Evolutionary conservation across 2,888 invertebrate genomes (phyloP), one percentile per base, ranked within the genome.

Genomic region (Agonopterix heracliana): DNA sequence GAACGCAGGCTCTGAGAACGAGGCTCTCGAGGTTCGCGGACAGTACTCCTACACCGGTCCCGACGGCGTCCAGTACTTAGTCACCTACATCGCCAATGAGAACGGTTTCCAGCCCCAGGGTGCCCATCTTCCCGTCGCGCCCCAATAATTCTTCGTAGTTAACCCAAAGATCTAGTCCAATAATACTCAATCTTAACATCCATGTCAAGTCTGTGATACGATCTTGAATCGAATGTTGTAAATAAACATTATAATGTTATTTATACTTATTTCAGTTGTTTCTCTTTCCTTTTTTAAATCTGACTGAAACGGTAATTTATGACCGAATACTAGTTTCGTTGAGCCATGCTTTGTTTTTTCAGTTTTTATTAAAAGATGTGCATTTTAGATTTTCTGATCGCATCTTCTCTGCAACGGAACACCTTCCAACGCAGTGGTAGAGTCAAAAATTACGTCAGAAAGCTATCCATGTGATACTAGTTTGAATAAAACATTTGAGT

Each of bases 1-100:
- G 59, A 87, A 90, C 63, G 52, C 57, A 10, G 90, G 89, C 1
- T 59, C 81, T 1, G 85, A 89, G 7, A 71, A 81, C 54, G 89
- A 89, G 53, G 78, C 77, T 9, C 13, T 88, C 1, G 75, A 68
- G 3, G 89, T 91, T 44, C 75, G 78, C n/a, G 91, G 91, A 3
- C 56, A 60, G 47, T 90, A 52, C 83, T 65, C 77, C 5, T 90
- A 90, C 81, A 34, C 62, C 49, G 90, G 74, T 4, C 63, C 70
- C 36, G 89, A 90, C 53, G 90, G 90, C 34, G 62, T 78, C 26
- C 50, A 64, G 46, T 90, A 90, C 81, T 54, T 67, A 11, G 76
- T 91, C 44, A 67, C 47, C 42, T 91, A 90, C 81, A 50, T 74
- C 48, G 90, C 91, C 51, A 78, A 90, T 74, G 83, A 90, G 68